phyloP scores from a whole-genome alignment of 2,888 invertebrate species.

The Metacarcinus magister region DNA sequence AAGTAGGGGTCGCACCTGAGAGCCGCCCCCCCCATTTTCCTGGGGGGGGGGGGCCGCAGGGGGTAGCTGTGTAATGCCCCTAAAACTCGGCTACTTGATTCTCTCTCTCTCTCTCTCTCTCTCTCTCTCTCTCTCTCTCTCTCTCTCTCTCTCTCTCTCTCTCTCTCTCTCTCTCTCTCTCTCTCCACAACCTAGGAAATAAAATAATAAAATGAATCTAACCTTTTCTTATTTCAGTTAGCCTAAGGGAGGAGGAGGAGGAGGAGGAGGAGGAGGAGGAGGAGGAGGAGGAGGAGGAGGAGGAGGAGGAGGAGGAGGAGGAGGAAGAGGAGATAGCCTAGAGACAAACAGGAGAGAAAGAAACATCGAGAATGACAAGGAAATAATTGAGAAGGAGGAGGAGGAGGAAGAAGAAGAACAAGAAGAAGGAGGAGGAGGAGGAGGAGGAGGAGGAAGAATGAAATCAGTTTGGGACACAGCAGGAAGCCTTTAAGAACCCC shows the following conservation, averaged over 20 bases:
- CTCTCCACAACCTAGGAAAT: no score
- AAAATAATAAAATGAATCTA: no score
- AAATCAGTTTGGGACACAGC: not conserved
- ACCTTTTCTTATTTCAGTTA: no score
- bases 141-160: constrained; percentile 26
- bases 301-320: not conserved
- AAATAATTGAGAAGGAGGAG: constrained; percentile 13
- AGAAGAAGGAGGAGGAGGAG: not conserved
- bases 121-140: constrained; percentile 18
- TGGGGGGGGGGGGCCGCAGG: no score
- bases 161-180: constrained; percentile 11
- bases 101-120: no score
- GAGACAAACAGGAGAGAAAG: not conserved
- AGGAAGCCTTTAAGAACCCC: not conserved
- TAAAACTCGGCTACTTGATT: no score
- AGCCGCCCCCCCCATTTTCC: no score
- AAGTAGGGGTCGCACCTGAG: no score
- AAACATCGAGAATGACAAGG: constrained; percentile 1
- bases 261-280: not conserved
- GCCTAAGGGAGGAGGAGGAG: no score
- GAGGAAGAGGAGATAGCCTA: not conserved
- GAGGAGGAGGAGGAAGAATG: not conserved
- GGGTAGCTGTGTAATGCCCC: no score
- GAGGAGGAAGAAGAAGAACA: not conserved
- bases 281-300: not conserved